phyloP scores from a whole-genome alignment of 2,888 invertebrate genomes.

The Drosophila emarginata region DNA sequence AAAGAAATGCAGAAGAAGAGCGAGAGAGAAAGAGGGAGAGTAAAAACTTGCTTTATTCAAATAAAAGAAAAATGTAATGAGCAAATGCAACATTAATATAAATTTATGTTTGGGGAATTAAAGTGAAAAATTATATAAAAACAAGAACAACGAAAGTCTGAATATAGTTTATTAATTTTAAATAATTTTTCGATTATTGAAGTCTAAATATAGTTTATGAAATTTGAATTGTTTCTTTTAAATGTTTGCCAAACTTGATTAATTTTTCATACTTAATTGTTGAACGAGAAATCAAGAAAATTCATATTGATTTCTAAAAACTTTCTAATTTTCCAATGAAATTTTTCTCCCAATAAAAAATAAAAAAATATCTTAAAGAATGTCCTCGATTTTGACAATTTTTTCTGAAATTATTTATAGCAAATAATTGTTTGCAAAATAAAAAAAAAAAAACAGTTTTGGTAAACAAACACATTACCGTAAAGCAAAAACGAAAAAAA shows the following conservation, averaged over 20 bases:
- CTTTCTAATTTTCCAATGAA: too few relatives aligned
- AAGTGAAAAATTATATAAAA: too few relatives aligned
- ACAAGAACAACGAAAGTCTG: too few relatives aligned
- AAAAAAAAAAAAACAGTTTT: conserved; percentile 22
- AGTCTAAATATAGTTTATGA: too few relatives aligned
- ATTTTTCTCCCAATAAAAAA: too few relatives aligned
- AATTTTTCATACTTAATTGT: too few relatives aligned
- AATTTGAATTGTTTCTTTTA: too few relatives aligned
- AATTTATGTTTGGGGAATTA: neutral
- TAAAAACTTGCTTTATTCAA: neutral
- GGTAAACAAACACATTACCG: conserved; percentile 68
- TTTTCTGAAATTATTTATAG: neutral
- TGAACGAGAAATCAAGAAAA: too few relatives aligned
- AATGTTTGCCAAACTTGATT: too few relatives aligned
- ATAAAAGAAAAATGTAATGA: neutral
- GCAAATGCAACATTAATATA: neutral
- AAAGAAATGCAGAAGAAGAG: neutral
- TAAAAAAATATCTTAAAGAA: neutral
- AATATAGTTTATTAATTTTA: too few relatives aligned
- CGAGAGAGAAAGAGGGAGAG: neutral
- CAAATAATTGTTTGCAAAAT: neutral
- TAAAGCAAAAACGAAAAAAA: neutral
- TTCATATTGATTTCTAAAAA: too few relatives aligned
- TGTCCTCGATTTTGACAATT: neutral
- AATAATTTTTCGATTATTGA: too few relatives aligned